A percentile compares a stretch with the other conserved stretches of the same genome.
Conservation (phyloP, 1,140 invertebrate species). For the Periplaneta americana region DNA sequence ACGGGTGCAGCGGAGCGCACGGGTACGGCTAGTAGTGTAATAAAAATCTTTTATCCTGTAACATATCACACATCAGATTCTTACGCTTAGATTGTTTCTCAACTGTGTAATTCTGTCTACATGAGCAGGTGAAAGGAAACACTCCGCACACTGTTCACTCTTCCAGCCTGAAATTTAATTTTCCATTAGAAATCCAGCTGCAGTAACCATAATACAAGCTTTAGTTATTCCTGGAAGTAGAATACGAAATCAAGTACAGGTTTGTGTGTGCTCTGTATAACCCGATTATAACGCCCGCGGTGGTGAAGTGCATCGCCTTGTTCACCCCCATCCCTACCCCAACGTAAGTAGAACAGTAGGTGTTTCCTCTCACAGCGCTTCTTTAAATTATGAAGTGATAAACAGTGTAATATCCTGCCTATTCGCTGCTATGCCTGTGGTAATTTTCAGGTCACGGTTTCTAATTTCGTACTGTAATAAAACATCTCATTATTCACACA, state of each 20-base stretch:
- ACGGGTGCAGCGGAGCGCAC: too few species aligned
- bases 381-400: not conserved
- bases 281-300: not conserved
- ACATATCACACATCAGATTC: too few species aligned
- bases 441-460: not conserved
- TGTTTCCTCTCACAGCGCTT: not conserved
- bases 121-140: not conserved
- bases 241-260: too few species aligned
- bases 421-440: not conserved
- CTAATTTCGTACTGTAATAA: not conserved
- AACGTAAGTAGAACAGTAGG: not conserved
- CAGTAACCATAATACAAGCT: not conserved
- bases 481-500: not conserved
- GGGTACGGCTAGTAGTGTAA: too few species aligned
- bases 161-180: not conserved
- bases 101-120: not conserved
- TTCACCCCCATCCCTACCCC: not conserved
- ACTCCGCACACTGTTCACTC: not conserved
- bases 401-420: not conserved
- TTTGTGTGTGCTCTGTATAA: not conserved
- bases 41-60: too few species aligned
- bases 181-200: not conserved
- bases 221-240: not conserved
- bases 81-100: too few species aligned
- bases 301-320: not conserved